These are phyloP conservation scores for Tapirus indicus DNA, from an alignment of 2,797 vertebrate genomes.

Conservation along the genomic window DNA sequence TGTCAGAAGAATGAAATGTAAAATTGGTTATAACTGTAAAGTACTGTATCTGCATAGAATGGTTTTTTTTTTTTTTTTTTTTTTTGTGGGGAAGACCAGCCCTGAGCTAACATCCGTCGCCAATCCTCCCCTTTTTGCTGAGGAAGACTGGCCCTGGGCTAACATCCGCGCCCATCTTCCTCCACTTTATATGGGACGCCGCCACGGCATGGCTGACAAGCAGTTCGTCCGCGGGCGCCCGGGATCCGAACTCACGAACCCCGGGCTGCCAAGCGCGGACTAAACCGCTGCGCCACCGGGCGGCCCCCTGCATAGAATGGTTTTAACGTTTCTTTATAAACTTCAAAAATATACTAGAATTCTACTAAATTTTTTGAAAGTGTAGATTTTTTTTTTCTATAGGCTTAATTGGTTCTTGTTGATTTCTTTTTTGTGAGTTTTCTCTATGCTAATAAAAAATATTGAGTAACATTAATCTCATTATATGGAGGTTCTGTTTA, in stretches of 20 bases:
- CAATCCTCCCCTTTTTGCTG: too few species aligned
- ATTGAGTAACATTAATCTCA: background rate
- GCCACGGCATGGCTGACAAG: too few species aligned
- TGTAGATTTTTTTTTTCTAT: background rate
- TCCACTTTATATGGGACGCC: too few species aligned
- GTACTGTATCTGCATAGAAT: background rate
- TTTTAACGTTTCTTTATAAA: conserved; percentile 31
- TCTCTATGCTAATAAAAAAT: conserved; percentile 19
- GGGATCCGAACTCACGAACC: too few species aligned
- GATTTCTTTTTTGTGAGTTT: conserved; percentile 44
- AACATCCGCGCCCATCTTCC: too few species aligned
- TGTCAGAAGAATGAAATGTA: conserved; percentile 27
- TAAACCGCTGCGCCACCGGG: too few species aligned
- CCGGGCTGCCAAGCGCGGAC: too few species aligned
- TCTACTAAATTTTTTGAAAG: conserved; percentile 4
- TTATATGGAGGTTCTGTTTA: background rate
- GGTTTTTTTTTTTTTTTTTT: too few species aligned
- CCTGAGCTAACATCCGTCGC: too few species aligned
- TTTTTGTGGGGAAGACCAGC: too few species aligned
- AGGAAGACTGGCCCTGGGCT: too few species aligned
- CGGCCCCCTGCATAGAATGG: conserved; percentile 7
- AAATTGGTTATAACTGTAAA: conserved; percentile 24
- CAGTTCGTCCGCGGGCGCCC: too few species aligned
- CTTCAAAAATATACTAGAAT: background rate
- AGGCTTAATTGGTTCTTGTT: conserved; percentile 16